Evolutionary conservation across 2,888 invertebrate species (phyloP).

Genomic region (Scotopteryx bipunctaria): DNA sequence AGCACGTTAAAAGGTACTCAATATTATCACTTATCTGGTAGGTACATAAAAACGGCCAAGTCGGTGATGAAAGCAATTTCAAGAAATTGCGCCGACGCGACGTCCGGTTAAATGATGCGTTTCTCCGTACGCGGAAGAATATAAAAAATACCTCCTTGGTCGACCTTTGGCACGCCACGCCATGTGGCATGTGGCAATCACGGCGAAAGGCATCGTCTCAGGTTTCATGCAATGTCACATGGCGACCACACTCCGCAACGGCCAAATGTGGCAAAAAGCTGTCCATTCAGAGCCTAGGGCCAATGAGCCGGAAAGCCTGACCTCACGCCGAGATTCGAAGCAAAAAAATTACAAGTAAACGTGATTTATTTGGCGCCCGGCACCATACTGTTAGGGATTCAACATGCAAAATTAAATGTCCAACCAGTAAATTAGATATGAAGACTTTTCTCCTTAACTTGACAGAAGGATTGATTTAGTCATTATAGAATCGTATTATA

Average conservation of each 20-base stretch:
- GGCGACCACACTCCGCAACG: constrained; percentile 63
- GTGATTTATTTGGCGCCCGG: constrained; percentile 30
- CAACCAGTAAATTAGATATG: background rate
- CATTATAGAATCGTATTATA: no score
- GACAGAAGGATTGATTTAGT: no score
- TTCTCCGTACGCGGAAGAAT: constrained; percentile 50
- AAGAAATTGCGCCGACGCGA: constrained; percentile 10
- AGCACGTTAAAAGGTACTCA: no score
- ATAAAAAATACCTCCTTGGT: constrained; percentile 72
- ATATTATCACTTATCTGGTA: background rate
- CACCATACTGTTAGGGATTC: constrained; percentile 13
- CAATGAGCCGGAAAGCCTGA: constrained; percentile 55
- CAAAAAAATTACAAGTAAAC: constrained; percentile 17
- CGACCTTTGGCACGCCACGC: constrained; percentile 74
- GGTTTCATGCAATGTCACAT: constrained; percentile 69
- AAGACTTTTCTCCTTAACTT: background rate
- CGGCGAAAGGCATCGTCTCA: constrained; percentile 62
- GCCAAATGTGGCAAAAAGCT: constrained; percentile 68
- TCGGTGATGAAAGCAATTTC: constrained; percentile 5
- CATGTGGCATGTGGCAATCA: constrained; percentile 74
- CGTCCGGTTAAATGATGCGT: constrained; percentile 32
- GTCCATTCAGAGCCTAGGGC: constrained; percentile 58
- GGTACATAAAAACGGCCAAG: background rate
- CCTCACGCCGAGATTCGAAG: constrained; percentile 49
- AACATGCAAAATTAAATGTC: constrained; percentile 19